phyloP scores from a whole-genome alignment of 1,140 invertebrate species.

The Rhynchophorus ferrugineus region DNA sequence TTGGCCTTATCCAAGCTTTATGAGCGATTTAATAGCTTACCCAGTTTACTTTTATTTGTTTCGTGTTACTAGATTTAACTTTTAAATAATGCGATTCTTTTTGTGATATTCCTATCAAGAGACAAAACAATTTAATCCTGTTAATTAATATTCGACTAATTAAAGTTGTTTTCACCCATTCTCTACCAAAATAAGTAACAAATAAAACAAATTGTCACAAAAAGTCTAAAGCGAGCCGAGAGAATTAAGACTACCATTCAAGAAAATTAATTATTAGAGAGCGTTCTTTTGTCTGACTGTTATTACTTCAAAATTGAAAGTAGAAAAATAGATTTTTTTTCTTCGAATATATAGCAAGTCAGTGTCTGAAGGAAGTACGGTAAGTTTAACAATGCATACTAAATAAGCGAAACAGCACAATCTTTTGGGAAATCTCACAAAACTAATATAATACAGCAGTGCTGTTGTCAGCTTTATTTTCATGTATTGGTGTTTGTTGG shows the following conservation, averaged over 20 bases:
- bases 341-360: neutral
- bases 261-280: neutral
- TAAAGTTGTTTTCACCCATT: too few species aligned
- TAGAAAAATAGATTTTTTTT: neutral
- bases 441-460: slow-evolving; percentile 5
- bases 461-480: slow-evolving; percentile 5
- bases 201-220: too few species aligned
- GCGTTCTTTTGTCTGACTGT: neutral
- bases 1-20: too few species aligned
- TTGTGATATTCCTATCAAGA: too few species aligned
- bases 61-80: too few species aligned
- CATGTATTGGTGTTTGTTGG: slow-evolving; percentile 3
- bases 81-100: too few species aligned
- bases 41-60: too few species aligned
- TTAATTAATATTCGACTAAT: too few species aligned
- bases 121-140: too few species aligned
- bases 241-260: neutral
- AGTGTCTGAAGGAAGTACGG: neutral
- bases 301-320: neutral
- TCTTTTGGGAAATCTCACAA: slow-evolving; percentile 3
- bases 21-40: too few species aligned
- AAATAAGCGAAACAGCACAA: slow-evolving; percentile 1
- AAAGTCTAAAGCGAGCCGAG: too few species aligned
- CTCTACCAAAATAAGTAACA: too few species aligned
- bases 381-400: slow-evolving; percentile 4